A percentile compares a stretch with the other conserved stretches of the same genome.
Conservation (phyloP, 1,140 invertebrate genomes). For the Drosophila ambigua region DNA sequence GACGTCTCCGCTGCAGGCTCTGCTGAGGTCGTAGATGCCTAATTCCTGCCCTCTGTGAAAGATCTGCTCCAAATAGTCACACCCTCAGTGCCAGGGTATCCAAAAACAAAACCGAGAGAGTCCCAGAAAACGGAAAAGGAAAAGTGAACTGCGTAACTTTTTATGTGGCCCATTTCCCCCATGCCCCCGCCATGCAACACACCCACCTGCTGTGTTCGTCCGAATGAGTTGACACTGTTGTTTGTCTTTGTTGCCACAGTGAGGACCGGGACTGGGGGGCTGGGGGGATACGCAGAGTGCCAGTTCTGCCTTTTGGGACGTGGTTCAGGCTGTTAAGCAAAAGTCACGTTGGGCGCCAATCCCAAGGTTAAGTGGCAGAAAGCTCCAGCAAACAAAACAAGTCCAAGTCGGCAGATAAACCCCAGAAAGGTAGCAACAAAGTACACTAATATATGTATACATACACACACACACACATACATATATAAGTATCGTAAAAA, state of each 20-base stretch:
- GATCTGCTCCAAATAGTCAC: too few relatives aligned
- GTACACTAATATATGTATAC: not conserved
- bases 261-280: not conserved
- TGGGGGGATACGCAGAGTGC: not conserved
- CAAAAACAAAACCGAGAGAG: not conserved
- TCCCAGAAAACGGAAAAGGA: constrained; percentile 24
- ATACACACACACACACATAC: constrained; percentile 5
- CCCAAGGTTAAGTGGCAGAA: constrained; percentile 67
- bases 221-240: constrained; percentile 66
- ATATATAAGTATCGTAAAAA: not conserved
- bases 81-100: too few relatives aligned
- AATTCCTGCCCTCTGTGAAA: too few relatives aligned
- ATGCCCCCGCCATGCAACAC: not conserved
- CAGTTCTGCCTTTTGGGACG: constrained; percentile 2
- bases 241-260: constrained; percentile 13
- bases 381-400: constrained; percentile 36
- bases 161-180: constrained; percentile 49
- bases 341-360: constrained; percentile 66
- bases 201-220: constrained; percentile 20
- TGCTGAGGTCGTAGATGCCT: too few relatives aligned
- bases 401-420: constrained; percentile 36
- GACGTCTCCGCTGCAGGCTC: too few relatives aligned
- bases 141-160: constrained; percentile 59
- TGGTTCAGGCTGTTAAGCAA: constrained; percentile 51
- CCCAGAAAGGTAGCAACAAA: constrained; percentile 15